Base-by-base conservation (phyloP, 2,888 invertebrate species). In the Pandemis cinnamomeana region DNA sequence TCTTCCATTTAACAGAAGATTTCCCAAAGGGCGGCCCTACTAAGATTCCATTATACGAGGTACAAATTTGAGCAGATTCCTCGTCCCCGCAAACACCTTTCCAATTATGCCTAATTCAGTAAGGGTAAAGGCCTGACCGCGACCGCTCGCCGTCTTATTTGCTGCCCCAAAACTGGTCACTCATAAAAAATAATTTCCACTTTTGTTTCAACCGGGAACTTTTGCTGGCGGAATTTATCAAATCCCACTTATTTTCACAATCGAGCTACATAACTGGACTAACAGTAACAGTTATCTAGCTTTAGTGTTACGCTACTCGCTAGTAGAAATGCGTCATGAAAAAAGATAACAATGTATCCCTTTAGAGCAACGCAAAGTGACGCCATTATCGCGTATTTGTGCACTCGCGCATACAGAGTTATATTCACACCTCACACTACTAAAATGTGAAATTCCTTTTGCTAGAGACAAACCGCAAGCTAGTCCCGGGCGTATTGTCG, bases 71-170 rank as follows among this genome's bases (percentile, higher is more conserved):
- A 67, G 55, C 67, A 74, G 67, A 67, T 74, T 71, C 61, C 44
- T 51, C 66, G 58, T n/a, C 61, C 55, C 70, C 70, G 46, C 74
- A 74, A 71, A 74, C 71, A 71, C 71, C 67, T 74, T 46, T 48
- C 71, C 67, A 74, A 74, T 74, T 71, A 71, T 55, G 66, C 46
- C 46, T 74, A 74, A 67, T 71, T 71, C 71, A 27, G 67, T 67
- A 55, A 70, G 67, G 74, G 62, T 55, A 53, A 61, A 53, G 74
- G 69, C 64, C 41, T 27, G 68, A 41, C 67, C 69, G 46, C 55
- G 63, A 41, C 48, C 48, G 51, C 51, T 51, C 42, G 51, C 64
- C 42, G 42, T 48, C 68, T 64, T 48, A 44, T 68, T 41, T 53
- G 13, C 51, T 4, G 5, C 10, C 7, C 61, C 64, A 13, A 44